A percentile compares a stretch with the other conserved stretches of the same genome.
phyloP scores from a whole-genome alignment of 1,140 invertebrate species.

The Andricus grossulariae region DNA sequence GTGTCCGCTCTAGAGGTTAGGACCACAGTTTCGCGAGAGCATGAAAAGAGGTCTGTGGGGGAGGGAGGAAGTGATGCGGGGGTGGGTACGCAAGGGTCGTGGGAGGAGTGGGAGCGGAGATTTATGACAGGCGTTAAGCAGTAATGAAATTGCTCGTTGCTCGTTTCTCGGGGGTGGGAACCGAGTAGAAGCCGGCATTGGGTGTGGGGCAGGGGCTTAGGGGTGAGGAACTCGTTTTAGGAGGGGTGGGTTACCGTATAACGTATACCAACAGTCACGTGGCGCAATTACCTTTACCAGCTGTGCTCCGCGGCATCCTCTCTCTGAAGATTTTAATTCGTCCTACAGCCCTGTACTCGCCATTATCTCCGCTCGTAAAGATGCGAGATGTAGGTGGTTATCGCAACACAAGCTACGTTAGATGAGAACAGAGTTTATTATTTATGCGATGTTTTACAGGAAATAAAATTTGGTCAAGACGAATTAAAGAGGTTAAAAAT shows the following conservation, averaged over 20 bases:
- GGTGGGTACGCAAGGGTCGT: slow-evolving; percentile 40
- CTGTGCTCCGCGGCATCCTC: slow-evolving; percentile 50
- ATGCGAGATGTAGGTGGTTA: slow-evolving; percentile 30
- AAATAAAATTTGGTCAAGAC: slow-evolving; percentile 12
- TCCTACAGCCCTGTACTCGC: slow-evolving; percentile 44
- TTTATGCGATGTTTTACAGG: slow-evolving; percentile 17
- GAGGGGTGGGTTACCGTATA: slow-evolving; percentile 50
- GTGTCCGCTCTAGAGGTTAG: slow-evolving; percentile 39
- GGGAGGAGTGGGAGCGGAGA: slow-evolving; percentile 65
- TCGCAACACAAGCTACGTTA: slow-evolving; percentile 22
- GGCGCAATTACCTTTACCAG: slow-evolving; percentile 57
- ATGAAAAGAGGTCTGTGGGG: slow-evolving; percentile 50
- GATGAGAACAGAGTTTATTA: slow-evolving; percentile 26
- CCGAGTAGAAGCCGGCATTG: slow-evolving; percentile 50
- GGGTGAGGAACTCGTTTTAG: slow-evolving; percentile 35
- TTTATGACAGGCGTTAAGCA: slow-evolving; percentile 77
- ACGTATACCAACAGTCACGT: slow-evolving; percentile 56
- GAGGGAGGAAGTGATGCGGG: slow-evolving; percentile 35
- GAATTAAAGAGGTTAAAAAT: neutral
- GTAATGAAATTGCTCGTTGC: slow-evolving; percentile 77
- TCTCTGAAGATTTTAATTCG: slow-evolving; percentile 56
- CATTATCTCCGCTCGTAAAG: slow-evolving; percentile 43
- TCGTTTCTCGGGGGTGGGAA: slow-evolving; percentile 68
- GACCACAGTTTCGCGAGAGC: slow-evolving; percentile 49
- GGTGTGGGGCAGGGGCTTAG: slow-evolving; percentile 47